Base-by-base conservation (phyloP, 2,888 invertebrate genomes). In the Yponomeuta cagnagella region DNA sequence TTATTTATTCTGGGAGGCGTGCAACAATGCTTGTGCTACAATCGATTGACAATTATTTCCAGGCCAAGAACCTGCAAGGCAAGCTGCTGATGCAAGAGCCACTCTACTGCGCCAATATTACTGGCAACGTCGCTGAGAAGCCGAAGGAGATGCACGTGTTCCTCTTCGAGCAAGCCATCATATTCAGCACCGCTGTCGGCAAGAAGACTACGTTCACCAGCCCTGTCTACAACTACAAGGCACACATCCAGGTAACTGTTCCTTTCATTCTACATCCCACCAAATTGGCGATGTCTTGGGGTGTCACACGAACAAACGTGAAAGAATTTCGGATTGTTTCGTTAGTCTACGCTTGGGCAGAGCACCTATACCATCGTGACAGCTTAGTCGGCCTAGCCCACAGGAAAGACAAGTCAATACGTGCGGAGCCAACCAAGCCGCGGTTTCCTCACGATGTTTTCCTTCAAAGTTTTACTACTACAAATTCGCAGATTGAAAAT, bases 21-120 rank as follows among this genome's bases (percentile, higher is more conserved):
- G 43, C 52, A 58, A 58, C 15, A 58, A 58, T 15, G 52, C 52
- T 52, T 52, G 10, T 52, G 52, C 52, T 58, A 58, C 15, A 58
- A 58, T 58, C 12, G 12, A 2, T 15, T 58, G 12, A 4, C 15
- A 58, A 12, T 58, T 3, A 23, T 58, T 63, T 71, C 69, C 90
- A 97, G 96, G 98, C 99, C 71, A 99, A 98, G 92, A 98, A 97
- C 69, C 97, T 98, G 65, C 99, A 99, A 90, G 99, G 99, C 72
- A 98, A 98, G 89, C 93, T 99, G 73, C 90, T 99, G 73, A 93
- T 97, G 73, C 98, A 98, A 81, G 98, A 97, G 70, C 93, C 95
- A 37, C 91, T 98, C 75, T 85, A 93, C 70, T 97, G 96, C 77
- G 93, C 95, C 0, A 97, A 97, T 78, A 88, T 93, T 74, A 93